Conservation (phyloP, 2,113 vertebrate species). For the Phaethornis superciliosus region DNA sequence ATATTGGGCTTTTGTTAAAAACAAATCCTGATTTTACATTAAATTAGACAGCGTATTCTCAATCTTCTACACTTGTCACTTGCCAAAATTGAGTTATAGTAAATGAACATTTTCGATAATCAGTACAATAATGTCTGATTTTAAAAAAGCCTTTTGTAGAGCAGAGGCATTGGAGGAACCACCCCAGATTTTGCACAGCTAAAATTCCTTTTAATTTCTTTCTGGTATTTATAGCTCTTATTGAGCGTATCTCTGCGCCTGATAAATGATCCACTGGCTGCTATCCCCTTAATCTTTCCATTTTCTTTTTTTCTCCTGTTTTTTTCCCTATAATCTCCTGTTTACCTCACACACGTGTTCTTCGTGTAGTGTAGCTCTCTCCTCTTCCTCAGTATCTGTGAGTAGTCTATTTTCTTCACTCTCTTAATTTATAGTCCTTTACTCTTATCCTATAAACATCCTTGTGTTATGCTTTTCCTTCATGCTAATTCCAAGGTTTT, state of each 20-base stretch:
- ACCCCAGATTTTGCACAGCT: neutral
- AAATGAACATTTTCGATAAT: constrained; percentile 61
- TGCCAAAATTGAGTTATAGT: constrained; percentile 63
- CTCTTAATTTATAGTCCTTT: neutral
- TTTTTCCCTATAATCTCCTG: neutral
- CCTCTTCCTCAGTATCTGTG: neutral
- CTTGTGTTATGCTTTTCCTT: neutral
- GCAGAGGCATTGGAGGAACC: neutral
- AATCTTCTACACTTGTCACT: constrained; percentile 34
- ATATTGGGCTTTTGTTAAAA: constrained; percentile 35
- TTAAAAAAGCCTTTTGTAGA: constrained; percentile 43
- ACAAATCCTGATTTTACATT: constrained; percentile 25
- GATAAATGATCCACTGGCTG: neutral
- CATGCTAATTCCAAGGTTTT: neutral
- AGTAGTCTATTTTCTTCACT: neutral
- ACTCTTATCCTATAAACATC: neutral
- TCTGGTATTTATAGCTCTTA: constrained; percentile 48
- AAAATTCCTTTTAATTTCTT: constrained; percentile 27
- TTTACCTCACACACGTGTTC: neutral
- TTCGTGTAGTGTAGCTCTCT: neutral
- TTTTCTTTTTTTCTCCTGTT: neutral
- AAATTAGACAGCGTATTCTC: constrained; percentile 35
- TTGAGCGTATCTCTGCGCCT: neutral
- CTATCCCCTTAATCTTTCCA: neutral
- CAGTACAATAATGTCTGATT: constrained; percentile 64